A percentile compares a stretch with the other conserved stretches of the same genome.
Conservation (phyloP, 2,888 invertebrate species). For the Clistopyga incitator region DNA sequence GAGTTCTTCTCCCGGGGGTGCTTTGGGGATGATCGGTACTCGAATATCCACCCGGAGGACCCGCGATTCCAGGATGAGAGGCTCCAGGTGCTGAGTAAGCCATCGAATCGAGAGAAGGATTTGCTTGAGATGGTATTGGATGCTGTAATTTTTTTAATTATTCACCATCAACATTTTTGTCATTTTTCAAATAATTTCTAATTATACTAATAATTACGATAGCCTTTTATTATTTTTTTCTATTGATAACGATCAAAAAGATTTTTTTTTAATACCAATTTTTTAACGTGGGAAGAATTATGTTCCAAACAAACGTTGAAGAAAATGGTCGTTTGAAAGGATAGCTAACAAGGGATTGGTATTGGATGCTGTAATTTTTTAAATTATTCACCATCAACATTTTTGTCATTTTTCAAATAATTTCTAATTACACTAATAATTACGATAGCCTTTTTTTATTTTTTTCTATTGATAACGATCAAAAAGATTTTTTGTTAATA, state of each 20-base stretch:
- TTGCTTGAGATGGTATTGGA: slow-evolving; percentile 77
- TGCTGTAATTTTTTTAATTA: slow-evolving; percentile 78
- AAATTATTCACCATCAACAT: no score
- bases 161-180: neutral
- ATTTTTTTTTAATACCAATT: no score
- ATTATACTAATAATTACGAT: neutral
- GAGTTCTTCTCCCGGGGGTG: slow-evolving; percentile 89
- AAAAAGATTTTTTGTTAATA: no score
- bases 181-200: neutral
- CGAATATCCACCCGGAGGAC: slow-evolving; percentile 84
- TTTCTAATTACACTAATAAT: neutral
- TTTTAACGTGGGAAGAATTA: no score
- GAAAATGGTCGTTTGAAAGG: no score
- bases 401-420: neutral
- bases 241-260: no score
- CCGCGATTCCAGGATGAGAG: slow-evolving; percentile 79
- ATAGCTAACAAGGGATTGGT: slow-evolving; percentile 45
- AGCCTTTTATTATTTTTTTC: no score
- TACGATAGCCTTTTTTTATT: neutral
- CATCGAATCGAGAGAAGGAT: slow-evolving; percentile 77
- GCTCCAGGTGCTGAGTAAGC: slow-evolving; percentile 76
- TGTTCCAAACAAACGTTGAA: no score
- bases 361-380: slow-evolving; percentile 78
- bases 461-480: no score
- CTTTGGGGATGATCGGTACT: slow-evolving; percentile 85